A percentile compares a stretch with the other conserved stretches of the same genome.
phyloP scores from a whole-genome alignment of 2,888 invertebrate genomes.

The Drosophila anomalata region DNA sequence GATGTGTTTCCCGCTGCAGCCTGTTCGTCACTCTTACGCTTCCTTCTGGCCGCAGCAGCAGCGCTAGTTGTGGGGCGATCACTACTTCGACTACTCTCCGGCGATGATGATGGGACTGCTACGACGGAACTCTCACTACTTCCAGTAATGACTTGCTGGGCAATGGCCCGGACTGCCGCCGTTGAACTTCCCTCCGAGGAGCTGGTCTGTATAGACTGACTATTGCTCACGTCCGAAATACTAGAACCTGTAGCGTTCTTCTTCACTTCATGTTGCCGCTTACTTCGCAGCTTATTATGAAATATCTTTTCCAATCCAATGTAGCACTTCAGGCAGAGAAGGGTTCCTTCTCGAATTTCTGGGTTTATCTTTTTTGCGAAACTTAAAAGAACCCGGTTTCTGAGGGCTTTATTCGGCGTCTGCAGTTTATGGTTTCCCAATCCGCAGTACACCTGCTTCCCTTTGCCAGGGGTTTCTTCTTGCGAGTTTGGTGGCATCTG shows the following conservation, averaged over 20 bases:
- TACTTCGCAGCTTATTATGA: conserved; percentile 41
- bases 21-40: conserved; percentile 5
- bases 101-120: conserved; percentile 16
- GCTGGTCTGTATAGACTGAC: conserved; percentile 18
- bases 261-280: conserved; percentile 1
- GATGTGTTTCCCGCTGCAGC: not conserved
- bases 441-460: not conserved
- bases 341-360: not conserved
- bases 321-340: conserved; percentile 51
- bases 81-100: not conserved
- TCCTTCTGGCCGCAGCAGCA: conserved; percentile 25
- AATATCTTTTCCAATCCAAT: conserved; percentile 40
- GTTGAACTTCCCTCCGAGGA: not conserved
- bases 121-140: conserved; percentile 10
- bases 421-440: not conserved
- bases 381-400: not conserved
- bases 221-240: conserved; percentile 54
- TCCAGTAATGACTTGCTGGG: not conserved
- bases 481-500: not conserved
- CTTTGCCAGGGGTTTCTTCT: not conserved
- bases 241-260: conserved; percentile 24
- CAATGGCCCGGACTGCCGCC: not conserved
- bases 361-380: not conserved
- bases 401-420: not conserved
- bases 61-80: conserved; percentile 23